A percentile compares a stretch with the other conserved stretches of the same genome.
phyloP scores from a whole-genome alignment of 2,888 invertebrate species.

The Lomographa bimaculata region DNA sequence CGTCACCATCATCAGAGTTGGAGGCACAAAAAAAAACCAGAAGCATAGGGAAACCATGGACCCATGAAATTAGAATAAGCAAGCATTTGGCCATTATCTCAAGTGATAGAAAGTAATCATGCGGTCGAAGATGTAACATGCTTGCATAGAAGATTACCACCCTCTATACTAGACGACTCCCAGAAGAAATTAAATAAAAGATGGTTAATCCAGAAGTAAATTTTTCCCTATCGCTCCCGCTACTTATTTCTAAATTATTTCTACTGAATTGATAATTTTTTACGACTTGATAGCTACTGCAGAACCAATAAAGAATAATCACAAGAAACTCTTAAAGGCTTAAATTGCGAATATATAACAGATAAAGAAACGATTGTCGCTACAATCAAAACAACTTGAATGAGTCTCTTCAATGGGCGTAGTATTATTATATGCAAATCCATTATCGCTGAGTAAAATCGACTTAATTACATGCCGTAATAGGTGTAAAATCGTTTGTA shows the following conservation, averaged over 20 bases:
- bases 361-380: conserved; percentile 26
- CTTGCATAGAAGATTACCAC: no score
- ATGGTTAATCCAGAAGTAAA: conserved; percentile 1
- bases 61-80: no score
- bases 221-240: conserved; percentile 4
- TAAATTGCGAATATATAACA: conserved; percentile 17
- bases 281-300: conserved; percentile 3
- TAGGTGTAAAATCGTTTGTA: conserved; percentile 63
- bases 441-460: conserved; percentile 63
- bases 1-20: no score
- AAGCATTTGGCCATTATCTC: no score
- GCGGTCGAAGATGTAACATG: no score
- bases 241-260: no score
- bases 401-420: conserved; percentile 59
- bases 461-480: conserved; percentile 63
- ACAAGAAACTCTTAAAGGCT: conserved; percentile 8
- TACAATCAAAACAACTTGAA: conserved; percentile 27
- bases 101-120: no score
- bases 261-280: neutral
- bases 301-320: conserved; percentile 7
- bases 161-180: no score
- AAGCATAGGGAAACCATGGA: no score
- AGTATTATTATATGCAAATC: conserved; percentile 75
- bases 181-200: no score
- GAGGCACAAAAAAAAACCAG: no score